Percentiles rank a stretch among this genome's conserved stretches.
Conservation (phyloP, 2,888 invertebrate genomes). For the Fragum whitleyi region DNA sequence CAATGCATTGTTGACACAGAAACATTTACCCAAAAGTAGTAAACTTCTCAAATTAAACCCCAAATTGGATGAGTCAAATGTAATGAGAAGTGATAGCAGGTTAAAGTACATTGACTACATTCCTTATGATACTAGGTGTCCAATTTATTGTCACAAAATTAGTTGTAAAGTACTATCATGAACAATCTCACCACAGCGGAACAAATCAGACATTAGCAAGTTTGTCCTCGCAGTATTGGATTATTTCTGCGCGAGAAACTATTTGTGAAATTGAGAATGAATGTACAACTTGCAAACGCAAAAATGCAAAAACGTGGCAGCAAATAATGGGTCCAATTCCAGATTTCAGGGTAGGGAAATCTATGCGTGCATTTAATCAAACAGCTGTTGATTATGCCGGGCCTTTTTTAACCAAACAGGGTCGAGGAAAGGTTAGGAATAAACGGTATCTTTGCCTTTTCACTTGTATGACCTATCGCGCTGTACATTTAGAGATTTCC, state of each 20-base stretch:
- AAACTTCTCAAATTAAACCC: conserved; percentile 44
- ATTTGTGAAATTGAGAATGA: conserved; percentile 43
- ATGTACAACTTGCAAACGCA: conserved; percentile 30
- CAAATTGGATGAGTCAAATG: conserved; percentile 34
- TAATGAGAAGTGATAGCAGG: conserved; percentile 33
- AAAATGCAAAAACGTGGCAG: conserved; percentile 28
- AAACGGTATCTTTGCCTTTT: conserved; percentile 63
- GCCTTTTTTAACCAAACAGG: no score
- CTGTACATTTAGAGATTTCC: conserved; percentile 54
- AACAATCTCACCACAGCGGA: conserved; percentile 30
- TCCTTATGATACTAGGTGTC: conserved; percentile 43
- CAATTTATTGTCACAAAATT: conserved; percentile 3
- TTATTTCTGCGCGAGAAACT: conserved; percentile 49
- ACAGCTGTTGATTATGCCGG: conserved; percentile 44
- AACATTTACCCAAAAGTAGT: conserved; percentile 20
- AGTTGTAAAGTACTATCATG: conserved; percentile 37
- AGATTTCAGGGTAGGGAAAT: conserved; percentile 17
- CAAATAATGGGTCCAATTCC: conserved; percentile 49
- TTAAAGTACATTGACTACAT: conserved; percentile 43
- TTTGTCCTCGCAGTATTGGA: conserved; percentile 46
- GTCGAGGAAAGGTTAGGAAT: conserved; percentile 35
- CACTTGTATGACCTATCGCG: conserved; percentile 47
- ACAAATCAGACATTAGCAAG: conserved; percentile 41
- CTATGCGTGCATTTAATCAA: conserved; percentile 35
- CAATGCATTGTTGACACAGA: conserved; percentile 1